Base-by-base conservation (phyloP, 2,888 invertebrate species). In the Papilio elwesi region DNA sequence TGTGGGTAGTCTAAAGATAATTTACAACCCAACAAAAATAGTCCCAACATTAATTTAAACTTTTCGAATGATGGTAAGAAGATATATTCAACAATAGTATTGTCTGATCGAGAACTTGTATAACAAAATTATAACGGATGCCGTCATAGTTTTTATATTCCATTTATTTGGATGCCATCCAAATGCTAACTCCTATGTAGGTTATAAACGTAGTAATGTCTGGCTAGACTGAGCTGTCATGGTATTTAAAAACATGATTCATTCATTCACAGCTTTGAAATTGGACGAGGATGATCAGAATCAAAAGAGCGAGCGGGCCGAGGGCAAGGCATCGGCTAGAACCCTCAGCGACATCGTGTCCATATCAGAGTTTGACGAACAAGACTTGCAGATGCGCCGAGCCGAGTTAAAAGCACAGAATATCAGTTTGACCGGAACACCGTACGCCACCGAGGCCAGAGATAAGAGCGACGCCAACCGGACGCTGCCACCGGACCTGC, bases 311-410 rank as follows among this genome's bases (percentile, higher is more conserved):
- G 95, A 93, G 52, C 77, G 80, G 2, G 79, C 85, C 12, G 92
- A 92, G 9, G 95, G 94, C 36, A 96, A 96, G 85, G 93, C 94
- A 70, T 96, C 96, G 65, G 96, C 95, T 0, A 94, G 96, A 55
- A 96, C 96, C 0, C 89, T 96, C 7, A 96, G 96, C 82, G 96
- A 96, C 78, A 95, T 97, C 73, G 93, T 96, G 0, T 96, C 96
- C 0, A 95, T 97, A 83, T 95, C 96, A 0, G 97, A 97, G 77
- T 95, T 95, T 74, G 96, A 96, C 75, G 96, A 96, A 78, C 94
- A 95, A 67, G 96, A 96, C 81, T 81, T 91, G 68, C 92, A 95
- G 71, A 94, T 94, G 85, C 89, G 95, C 8, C 86, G 90, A 73
- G 93, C 94, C 0, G 95, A 94, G 72, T 76, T 90, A 9, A 89